Base-by-base conservation (phyloP, 2,113 vertebrate species). In the Nymphicus hollandicus region DNA sequence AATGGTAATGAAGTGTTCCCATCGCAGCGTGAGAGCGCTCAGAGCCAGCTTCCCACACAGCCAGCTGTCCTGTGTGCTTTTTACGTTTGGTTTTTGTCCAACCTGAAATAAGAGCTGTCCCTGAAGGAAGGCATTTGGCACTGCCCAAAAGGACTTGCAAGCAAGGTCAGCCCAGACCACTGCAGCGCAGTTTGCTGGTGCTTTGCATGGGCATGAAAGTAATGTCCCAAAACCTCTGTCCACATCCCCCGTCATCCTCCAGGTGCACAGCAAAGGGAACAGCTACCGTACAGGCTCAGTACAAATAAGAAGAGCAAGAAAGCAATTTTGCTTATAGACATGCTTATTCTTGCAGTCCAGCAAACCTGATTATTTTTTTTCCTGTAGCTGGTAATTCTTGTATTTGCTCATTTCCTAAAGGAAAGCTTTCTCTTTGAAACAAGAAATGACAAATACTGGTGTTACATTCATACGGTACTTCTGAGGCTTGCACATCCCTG, bases 131-230 rank as follows among this genome's bases (percentile, higher is more conserved):
- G 56, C 31, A 16, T 92, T 92, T 92, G 63, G 82, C 66, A 52
- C 82, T 68, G 76, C 82, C 82, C 91, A 11, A n/a, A 44, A 80
- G 66, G 71, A 65, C 74, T 82, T 25, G 9, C 35, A 46, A 69
- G n/a, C 74, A 91, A 95, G 74, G 86, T 82, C 79, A 77, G 71
- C 58, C 43, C 1, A 1, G 66, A 37, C 14, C 2, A 7, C 47
- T 0, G 4, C 65, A 46, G 49, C 1, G 0, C 19, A 68, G 20
- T n/a, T 69, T n/a, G 56, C 5, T 0, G 2, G 25, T 37, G 58
- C 41, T 72, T 81, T 68, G 25, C 79, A 53, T 77, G 29, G 46
- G 35, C 58, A 16, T 1, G 9, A 35, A 44, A 31, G 7, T 4
- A 5, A 33, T 37, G 56, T 47, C 44, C 56, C 41, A 50, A 85